Evolutionary conservation across 2,888 invertebrate species (phyloP), one percentile per base, ranked within the genome.

Genomic region (Plusia festucae): DNA sequence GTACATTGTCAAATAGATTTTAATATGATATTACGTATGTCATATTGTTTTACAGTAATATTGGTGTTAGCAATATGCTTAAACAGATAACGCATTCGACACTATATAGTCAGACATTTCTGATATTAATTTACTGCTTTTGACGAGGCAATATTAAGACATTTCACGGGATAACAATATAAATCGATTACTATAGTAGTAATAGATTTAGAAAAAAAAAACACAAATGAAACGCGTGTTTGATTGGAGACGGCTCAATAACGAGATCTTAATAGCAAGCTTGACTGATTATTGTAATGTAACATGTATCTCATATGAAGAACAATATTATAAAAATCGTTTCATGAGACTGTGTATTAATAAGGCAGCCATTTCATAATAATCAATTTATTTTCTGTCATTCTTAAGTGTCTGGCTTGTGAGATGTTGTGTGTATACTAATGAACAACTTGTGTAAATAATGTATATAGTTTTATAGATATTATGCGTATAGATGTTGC

Each of bases 261-360:
- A 87, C 82, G 89, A 89, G 90, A 92, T 91, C 90, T 91, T 90
- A 84, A 85, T 85, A 89, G 78, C 82, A 82, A 84, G 85, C 85
- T 87, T 85, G 93, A 93, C 93, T 93, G 93, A 92, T 90, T 88
- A 90, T 87, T 86, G 82, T 91, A 88, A 89, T 85, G 78, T 84
- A 87, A 90, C 85, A 81, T 88, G 88, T 91, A 93, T 93, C 93
- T 93, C 92, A 91, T 88, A 80, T 90, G 46, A 89, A 85, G 93
- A 93, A 93, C 92, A 93, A 93, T 88, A 82, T 85, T 89, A 86
- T 79, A 85, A 84, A 86, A 90, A 91, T 91, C 84, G 87, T 90
- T 89, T 89, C 77, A 87, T 87, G 90, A 92, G 92, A 93, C 91
- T 93, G 92, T 91, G 77, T 93, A 91, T 86, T 88, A 87, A 49